Evolutionary conservation across 2,797 vertebrate species (phyloP).

Genomic region (Acipenser oxyrinchus): DNA sequence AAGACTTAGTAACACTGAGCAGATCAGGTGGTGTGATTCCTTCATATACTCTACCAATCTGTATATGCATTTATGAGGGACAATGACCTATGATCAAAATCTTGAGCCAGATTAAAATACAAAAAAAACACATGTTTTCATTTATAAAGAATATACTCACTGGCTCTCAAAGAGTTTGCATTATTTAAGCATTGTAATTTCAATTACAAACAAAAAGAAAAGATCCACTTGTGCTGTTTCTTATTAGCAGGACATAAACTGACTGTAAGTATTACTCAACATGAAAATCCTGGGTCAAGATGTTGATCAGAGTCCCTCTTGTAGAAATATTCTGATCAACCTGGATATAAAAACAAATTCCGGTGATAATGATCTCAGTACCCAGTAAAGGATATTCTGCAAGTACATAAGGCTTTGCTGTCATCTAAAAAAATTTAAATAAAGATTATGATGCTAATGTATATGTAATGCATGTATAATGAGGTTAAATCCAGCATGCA

Average conservation of each 20-base stretch:
- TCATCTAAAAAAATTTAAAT: neutral
- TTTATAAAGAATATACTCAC: too few species aligned
- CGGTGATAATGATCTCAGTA: neutral
- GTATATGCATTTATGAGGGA: too few species aligned
- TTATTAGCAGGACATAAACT: neutral
- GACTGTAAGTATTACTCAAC: neutral
- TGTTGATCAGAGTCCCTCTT: neutral
- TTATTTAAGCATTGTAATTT: too few species aligned
- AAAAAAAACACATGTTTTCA: too few species aligned
- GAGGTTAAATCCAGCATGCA: conserved; percentile 51
- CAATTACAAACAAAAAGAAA: too few species aligned
- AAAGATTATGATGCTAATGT: conserved; percentile 43
- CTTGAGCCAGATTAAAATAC: too few species aligned
- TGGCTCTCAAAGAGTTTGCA: too few species aligned
- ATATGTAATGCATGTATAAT: conserved; percentile 46
- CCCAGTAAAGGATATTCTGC: neutral
- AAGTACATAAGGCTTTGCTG: neutral
- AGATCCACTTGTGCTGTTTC: neutral
- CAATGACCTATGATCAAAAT: too few species aligned
- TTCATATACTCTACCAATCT: too few species aligned
- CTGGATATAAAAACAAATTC: neutral
- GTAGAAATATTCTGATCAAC: neutral
- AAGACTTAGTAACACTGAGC: too few species aligned
- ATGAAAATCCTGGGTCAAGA: neutral
- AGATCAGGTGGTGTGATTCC: too few species aligned